Percentiles rank a stretch among this genome's conserved stretches.
Evolutionary conservation across 2,797 vertebrate species (phyloP).

Genomic region (Alauda arvensis): DNA sequence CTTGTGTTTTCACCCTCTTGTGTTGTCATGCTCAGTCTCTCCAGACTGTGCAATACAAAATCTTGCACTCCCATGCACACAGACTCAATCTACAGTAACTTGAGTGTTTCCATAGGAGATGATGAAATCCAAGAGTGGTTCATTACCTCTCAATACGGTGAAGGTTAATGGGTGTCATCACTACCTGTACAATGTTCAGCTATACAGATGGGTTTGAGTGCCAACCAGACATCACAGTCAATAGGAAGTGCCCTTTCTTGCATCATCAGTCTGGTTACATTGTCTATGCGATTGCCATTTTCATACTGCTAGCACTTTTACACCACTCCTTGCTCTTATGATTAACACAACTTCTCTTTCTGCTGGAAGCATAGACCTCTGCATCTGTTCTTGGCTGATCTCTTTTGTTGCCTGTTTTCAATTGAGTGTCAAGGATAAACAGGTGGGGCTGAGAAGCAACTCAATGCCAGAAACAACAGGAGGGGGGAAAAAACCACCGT

Average conservation of each 20-base stretch:
- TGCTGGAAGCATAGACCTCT: neutral
- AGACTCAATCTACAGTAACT: neutral
- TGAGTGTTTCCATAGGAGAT: neutral
- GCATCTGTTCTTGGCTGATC: neutral
- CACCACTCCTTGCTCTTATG: neutral
- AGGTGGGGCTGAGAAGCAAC: neutral
- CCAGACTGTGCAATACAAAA: neutral
- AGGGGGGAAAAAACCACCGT: rapidly evolving
- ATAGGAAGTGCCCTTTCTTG: neutral
- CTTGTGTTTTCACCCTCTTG: neutral
- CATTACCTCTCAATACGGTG: conserved; percentile 4
- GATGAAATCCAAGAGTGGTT: neutral
- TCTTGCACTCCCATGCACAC: neutral
- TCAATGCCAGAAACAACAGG: neutral
- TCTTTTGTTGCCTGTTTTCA: neutral
- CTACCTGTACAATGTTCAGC: neutral
- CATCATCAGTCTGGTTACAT: neutral
- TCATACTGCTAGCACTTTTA: neutral
- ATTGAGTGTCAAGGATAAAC: neutral
- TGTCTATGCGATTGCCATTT: neutral
- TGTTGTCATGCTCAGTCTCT: neutral
- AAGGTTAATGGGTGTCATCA: conserved; percentile 21
- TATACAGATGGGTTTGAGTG: neutral
- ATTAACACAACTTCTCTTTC: neutral
- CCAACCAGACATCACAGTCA: neutral